Conservation (phyloP, 2,797 vertebrate genomes). For the Coregonus sp. region DNA sequence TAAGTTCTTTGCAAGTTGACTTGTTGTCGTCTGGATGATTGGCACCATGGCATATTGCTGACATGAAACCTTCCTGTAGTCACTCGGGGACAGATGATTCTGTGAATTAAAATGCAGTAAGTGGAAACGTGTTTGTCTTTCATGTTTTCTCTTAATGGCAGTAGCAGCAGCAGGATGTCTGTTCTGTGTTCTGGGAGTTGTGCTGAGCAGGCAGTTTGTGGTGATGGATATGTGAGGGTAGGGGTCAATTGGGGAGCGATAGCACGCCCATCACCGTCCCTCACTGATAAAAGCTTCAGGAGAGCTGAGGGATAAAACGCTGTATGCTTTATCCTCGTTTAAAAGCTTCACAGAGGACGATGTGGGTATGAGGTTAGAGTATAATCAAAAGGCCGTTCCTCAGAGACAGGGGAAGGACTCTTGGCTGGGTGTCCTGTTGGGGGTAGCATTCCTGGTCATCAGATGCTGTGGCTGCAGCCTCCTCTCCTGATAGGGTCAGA, state of each 20-base stretch:
- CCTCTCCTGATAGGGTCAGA: constrained; percentile 29
- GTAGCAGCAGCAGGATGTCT: constrained; percentile 42
- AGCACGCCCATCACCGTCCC: constrained; percentile 38
- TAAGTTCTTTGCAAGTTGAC: background rate
- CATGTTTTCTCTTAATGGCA: constrained; percentile 59
- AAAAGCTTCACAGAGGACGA: constrained; percentile 12
- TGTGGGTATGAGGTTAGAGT: constrained; percentile 12
- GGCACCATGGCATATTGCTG: background rate
- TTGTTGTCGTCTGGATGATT: background rate
- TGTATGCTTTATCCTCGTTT: background rate
- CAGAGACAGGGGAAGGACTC: background rate
- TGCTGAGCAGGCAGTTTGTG: constrained; percentile 72
- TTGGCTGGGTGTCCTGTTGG: constrained; percentile 18
- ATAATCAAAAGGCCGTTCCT: background rate
- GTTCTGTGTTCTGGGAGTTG: constrained; percentile 49
- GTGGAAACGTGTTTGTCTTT: constrained; percentile 33
- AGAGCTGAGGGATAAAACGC: constrained; percentile 44
- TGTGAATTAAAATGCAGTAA: constrained; percentile 9
- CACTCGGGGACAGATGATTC: background rate
- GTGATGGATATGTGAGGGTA: constrained; percentile 67
- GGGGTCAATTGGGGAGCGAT: constrained; percentile 61
- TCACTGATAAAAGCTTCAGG: constrained; percentile 41
- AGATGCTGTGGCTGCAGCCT: constrained; percentile 35
- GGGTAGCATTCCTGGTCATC: constrained; percentile 33
- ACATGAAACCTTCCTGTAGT: constrained; percentile 1